Percentiles rank a stretch among this genome's conserved stretches.
These are phyloP conservation scores for Arctocebus calabarensis DNA, from an alignment of 2,797 vertebrate species.

Conservation along the genomic window DNA sequence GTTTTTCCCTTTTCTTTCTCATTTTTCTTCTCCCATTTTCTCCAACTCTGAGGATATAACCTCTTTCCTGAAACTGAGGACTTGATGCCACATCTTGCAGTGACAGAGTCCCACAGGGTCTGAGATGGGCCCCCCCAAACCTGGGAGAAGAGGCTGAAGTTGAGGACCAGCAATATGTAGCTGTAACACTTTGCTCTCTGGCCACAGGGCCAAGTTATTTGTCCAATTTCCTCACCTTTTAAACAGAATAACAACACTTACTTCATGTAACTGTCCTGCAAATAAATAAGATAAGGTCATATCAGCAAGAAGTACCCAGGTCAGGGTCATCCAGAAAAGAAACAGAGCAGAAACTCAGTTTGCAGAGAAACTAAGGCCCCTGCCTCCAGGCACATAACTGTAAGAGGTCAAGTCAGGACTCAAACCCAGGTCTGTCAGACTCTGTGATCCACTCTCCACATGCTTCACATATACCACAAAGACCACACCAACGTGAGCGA, in stretches of 20 bases:
- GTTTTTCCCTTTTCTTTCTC: background rate
- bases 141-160: background rate
- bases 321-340: background rate
- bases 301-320: background rate
- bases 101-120: background rate
- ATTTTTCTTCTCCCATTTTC: background rate
- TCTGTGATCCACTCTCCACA: background rate
- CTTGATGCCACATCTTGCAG: background rate
- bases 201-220: background rate
- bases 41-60: too few species aligned
- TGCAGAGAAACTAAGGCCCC: background rate
- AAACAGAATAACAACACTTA: background rate
- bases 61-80: background rate
- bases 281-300: background rate
- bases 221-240: background rate
- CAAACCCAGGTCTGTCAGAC: background rate
- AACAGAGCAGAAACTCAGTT: background rate
- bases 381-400: background rate
- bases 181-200: background rate
- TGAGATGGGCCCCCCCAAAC: background rate
- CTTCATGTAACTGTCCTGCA: background rate
- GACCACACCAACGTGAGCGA: background rate
- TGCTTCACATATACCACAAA: fast-evolving
- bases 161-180: background rate
- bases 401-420: background rate